Percentiles rank a stretch among this genome's conserved stretches.
These are phyloP conservation scores for Morone saxatilis DNA, from an alignment of 2,113 vertebrate genomes.

Conservation along the genomic window DNA sequence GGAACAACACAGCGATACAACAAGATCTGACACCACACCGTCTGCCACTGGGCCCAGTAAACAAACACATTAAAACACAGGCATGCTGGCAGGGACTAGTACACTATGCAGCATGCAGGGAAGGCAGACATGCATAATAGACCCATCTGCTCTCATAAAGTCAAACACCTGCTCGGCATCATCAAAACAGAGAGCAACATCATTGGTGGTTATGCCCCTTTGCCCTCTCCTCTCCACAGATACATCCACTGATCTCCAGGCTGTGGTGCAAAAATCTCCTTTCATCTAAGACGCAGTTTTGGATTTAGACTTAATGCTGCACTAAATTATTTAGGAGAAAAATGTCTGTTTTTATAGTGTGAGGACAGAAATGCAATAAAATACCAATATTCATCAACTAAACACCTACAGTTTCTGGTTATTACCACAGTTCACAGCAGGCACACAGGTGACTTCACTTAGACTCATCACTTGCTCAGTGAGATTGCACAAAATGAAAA, in stretches of 20 bases:
- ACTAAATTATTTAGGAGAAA: constrained; percentile 7
- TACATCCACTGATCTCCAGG: constrained; percentile 19
- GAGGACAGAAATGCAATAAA: constrained; percentile 1
- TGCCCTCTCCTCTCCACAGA: constrained; percentile 41
- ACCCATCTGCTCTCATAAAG: constrained; percentile 76
- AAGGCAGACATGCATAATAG: constrained; percentile 71
- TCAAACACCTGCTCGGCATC: constrained; percentile 72
- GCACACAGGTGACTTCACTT: neutral
- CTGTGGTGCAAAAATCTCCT: neutral
- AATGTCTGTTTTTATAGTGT: neutral
- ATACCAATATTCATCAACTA: neutral
- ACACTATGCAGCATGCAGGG: constrained; percentile 57
- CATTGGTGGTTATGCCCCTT: constrained; percentile 34
- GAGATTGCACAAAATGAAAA: constrained; percentile 53
- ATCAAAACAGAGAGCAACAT: constrained; percentile 67
- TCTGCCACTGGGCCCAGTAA: constrained; percentile 62
- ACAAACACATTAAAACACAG: constrained; percentile 74
- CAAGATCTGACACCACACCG: constrained; percentile 58
- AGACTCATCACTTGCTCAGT: constrained; percentile 41
- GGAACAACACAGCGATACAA: constrained; percentile 55
- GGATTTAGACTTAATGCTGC: neutral
- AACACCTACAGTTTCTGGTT: constrained; percentile 15
- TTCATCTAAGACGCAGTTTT: neutral
- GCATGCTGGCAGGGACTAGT: constrained; percentile 56
- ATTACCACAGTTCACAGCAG: neutral